Evolutionary conservation across 92 coral and sea anemone genomes (phyloP).

Genomic region (Phenganax subtilis): DNA sequence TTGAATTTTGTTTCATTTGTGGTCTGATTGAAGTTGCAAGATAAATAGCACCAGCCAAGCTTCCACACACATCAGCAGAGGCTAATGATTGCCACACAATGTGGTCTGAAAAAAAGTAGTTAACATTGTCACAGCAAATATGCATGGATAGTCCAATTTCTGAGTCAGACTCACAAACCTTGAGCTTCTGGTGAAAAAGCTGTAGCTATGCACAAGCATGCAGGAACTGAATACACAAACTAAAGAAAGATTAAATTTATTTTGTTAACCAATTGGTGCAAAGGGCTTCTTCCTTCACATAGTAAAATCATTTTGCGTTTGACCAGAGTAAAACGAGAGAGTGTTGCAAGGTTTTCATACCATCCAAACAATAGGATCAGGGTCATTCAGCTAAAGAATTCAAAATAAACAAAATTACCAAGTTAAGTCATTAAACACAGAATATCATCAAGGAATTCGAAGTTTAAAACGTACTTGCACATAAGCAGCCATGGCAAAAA

Average conservation of each 20-base stretch:
- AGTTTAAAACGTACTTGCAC: conserved; percentile 56
- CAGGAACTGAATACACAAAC: conserved; percentile 69
- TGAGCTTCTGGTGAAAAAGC: conserved; percentile 46
- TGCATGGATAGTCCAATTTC: not conserved
- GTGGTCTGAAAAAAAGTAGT: conserved; percentile 3
- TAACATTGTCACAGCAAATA: not conserved
- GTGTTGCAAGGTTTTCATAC: conserved; percentile 39
- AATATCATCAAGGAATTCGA: not conserved
- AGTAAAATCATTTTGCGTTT: not conserved
- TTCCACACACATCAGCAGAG: conserved; percentile 19
- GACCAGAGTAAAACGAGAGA: not conserved
- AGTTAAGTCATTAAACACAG: not conserved
- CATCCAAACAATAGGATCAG: conserved; percentile 72
- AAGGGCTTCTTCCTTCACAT: no score
- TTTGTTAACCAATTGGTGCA: not conserved
- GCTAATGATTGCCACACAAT: conserved; percentile 28
- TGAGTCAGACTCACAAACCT: conserved; percentile 40
- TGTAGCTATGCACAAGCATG: conserved; percentile 47
- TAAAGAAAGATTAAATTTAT: conserved; percentile 20
- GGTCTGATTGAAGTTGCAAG: conserved; percentile 30
- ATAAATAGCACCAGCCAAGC: conserved; percentile 34
- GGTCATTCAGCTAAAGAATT: conserved; percentile 63
- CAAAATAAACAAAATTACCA: not conserved
- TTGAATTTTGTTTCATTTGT: conserved; percentile 20
- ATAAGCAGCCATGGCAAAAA: conserved; percentile 72